Conservation (phyloP, 2,113 vertebrate species). For the Gobiocypris rarus region DNA sequence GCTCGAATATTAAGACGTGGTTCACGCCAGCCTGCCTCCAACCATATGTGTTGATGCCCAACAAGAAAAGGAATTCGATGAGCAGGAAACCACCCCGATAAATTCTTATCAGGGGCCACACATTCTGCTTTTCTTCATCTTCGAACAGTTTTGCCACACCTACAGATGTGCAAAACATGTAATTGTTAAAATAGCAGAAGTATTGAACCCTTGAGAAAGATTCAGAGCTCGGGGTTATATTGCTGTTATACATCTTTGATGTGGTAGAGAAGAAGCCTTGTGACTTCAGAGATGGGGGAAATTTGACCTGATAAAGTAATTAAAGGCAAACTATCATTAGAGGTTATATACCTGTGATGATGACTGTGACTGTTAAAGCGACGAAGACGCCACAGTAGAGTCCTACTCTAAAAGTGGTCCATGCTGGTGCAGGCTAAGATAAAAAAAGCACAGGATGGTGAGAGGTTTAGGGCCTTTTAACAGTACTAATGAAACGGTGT, state of each 20-base stretch:
- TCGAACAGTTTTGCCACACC: constrained; percentile 74
- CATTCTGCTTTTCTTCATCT: constrained; percentile 10
- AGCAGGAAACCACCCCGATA: constrained; percentile 98
- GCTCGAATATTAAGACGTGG: constrained; percentile 98
- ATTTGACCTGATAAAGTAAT: not conserved
- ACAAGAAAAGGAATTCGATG: constrained; percentile 97
- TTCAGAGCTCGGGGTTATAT: not conserved
- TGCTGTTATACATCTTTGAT: not conserved
- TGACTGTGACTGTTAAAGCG: constrained; percentile 86
- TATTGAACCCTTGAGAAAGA: not conserved
- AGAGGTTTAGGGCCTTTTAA: not conserved
- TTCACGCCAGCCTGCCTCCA: constrained; percentile 99
- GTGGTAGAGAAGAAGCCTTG: not conserved
- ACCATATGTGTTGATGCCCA: constrained; percentile 98
- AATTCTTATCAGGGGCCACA: constrained; percentile 96
- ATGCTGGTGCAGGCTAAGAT: constrained; percentile 91
- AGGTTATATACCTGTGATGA: constrained; percentile 83
- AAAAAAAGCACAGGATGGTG: not conserved
- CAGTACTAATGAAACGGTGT: not conserved
- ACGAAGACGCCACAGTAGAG: constrained; percentile 95
- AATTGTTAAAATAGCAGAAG: not conserved
- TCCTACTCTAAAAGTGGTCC: constrained; percentile 97
- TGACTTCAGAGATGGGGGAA: not conserved
- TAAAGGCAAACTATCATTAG: not conserved
- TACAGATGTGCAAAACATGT: constrained; percentile 54